These are phyloP conservation scores for Oryzias sinensis DNA, from an alignment of 2,797 vertebrate genomes.

Conservation along the genomic window DNA sequence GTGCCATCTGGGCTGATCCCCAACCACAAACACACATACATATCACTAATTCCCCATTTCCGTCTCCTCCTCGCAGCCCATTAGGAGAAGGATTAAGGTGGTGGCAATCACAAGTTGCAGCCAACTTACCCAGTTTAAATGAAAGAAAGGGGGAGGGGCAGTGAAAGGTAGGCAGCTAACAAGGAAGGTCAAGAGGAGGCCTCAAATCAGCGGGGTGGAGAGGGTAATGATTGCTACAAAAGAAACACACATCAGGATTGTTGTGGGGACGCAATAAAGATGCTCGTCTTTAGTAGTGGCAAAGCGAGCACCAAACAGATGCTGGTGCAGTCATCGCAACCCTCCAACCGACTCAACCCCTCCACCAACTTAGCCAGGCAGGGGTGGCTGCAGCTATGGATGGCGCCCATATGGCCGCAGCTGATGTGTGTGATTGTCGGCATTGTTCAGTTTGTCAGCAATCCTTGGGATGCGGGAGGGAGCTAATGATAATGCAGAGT, in stretches of 20 bases:
- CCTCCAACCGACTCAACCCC: conserved; percentile 51
- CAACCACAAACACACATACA: conserved; percentile 43
- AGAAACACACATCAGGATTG: conserved; percentile 29
- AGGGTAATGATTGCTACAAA: conserved; percentile 15
- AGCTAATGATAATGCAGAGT: conserved; percentile 83
- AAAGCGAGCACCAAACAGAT: conserved; percentile 74
- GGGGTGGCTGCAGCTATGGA: conserved; percentile 60
- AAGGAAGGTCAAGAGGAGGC: conserved; percentile 11
- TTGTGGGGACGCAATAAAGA: conserved; percentile 39
- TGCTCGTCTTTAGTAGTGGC: conserved; percentile 57
- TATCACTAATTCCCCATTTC: conserved; percentile 21
- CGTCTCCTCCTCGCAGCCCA: conserved; percentile 59
- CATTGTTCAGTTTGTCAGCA: conserved; percentile 87
- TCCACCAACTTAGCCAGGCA: conserved; percentile 38
- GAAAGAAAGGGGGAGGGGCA: conserved; percentile 11
- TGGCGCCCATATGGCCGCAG: conserved; percentile 83
- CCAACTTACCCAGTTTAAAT: conserved; percentile 70
- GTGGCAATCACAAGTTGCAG: conserved; percentile 74
- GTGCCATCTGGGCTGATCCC: conserved; percentile 75
- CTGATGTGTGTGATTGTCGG: conserved; percentile 83
- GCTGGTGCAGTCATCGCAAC: conserved; percentile 74
- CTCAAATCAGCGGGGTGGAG: conserved; percentile 38
- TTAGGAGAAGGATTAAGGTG: conserved; percentile 77
- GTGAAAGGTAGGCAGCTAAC: conserved; percentile 19
- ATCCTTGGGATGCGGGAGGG: conserved; percentile 75